These are phyloP conservation scores for Encarsia formosa DNA, from an alignment of 2,888 invertebrate species.

Conservation along the genomic window DNA sequence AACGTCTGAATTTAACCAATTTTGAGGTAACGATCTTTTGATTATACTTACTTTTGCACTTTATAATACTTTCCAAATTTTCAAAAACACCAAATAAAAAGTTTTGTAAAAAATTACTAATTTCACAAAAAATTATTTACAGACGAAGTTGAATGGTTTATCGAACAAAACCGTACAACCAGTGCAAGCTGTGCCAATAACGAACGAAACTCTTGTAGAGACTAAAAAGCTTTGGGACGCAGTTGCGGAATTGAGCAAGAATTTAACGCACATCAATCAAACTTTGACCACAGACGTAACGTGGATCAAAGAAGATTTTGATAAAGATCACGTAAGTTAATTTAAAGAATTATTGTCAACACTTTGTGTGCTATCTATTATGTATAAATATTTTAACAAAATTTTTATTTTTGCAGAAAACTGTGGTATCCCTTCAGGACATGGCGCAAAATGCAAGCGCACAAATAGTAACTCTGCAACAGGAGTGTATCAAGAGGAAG, in stretches of 20 bases:
- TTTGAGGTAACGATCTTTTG: too few species aligned
- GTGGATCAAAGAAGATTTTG: conserved; percentile 50
- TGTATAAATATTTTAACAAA: too few species aligned
- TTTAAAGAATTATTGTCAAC: too few species aligned
- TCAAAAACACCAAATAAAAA: neutral
- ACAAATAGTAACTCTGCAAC: conserved; percentile 49
- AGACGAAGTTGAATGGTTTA: conserved; percentile 43
- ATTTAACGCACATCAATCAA: conserved; percentile 49
- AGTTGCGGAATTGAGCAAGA: conserved; percentile 45
- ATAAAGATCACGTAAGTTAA: conserved; percentile 49
- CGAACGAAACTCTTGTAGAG: conserved; percentile 46
- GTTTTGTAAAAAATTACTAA: neutral
- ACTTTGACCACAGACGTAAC: conserved; percentile 49
- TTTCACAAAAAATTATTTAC: conserved; percentile 24
- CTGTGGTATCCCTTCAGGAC: conserved; percentile 47
- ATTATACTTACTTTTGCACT: too few species aligned
- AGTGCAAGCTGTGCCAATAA: conserved; percentile 32
- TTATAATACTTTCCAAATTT: neutral
- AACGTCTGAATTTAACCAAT: conserved; percentile 3
- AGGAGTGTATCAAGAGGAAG: conserved; percentile 39
- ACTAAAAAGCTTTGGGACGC: conserved; percentile 45
- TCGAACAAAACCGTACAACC: conserved; percentile 42
- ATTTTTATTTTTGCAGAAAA: conserved; percentile 41
- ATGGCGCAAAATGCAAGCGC: conserved; percentile 48
- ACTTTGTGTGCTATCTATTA: too few species aligned